A percentile compares a stretch with the other conserved stretches of the same genome.
Conservation (phyloP, 2,888 invertebrate genomes). For the Panzeria rudis region DNA sequence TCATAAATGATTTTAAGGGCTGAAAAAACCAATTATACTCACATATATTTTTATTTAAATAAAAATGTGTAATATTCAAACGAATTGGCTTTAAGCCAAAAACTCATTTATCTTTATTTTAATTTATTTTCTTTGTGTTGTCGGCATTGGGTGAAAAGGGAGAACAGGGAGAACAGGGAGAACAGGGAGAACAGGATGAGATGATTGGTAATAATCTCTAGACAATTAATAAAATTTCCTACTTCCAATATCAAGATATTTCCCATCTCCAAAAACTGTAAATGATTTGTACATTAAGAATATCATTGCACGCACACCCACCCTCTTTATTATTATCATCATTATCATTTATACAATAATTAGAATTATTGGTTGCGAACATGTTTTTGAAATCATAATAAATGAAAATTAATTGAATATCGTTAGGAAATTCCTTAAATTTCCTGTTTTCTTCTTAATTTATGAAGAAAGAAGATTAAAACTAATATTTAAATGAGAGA, state of each 20-base stretch:
- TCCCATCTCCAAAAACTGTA: slow-evolving; percentile 1
- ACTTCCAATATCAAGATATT: slow-evolving; percentile 15
- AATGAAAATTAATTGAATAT: slow-evolving; percentile 82
- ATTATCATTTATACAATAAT: slow-evolving; percentile 1
- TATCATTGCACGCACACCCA: slow-evolving; percentile 6
- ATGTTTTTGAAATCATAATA: slow-evolving; percentile 72
- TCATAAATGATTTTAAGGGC: not conserved
- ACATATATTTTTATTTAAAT: not conserved
- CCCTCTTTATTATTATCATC: slow-evolving; percentile 15
- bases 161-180: no score
- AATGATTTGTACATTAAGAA: not conserved
- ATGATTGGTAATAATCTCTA: slow-evolving; percentile 49
- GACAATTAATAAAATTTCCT: slow-evolving; percentile 58
- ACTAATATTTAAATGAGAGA: not conserved
- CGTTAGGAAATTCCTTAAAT: slow-evolving; percentile 74
- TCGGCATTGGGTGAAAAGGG: not conserved
- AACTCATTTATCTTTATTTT: slow-evolving; percentile 54
- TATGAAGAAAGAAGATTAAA: not conserved
- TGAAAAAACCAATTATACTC: not conserved
- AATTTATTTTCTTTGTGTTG: slow-evolving; percentile 48
- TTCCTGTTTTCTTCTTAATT: slow-evolving; percentile 1
- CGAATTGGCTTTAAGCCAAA: slow-evolving; percentile 34
- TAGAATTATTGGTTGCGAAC: slow-evolving; percentile 51
- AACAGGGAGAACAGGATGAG: not conserved
- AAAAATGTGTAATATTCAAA: not conserved